Evolutionary conservation across 2,888 invertebrate species (phyloP), one percentile per base, ranked within the genome.

Genomic region (Leptopterna dolabrata): DNA sequence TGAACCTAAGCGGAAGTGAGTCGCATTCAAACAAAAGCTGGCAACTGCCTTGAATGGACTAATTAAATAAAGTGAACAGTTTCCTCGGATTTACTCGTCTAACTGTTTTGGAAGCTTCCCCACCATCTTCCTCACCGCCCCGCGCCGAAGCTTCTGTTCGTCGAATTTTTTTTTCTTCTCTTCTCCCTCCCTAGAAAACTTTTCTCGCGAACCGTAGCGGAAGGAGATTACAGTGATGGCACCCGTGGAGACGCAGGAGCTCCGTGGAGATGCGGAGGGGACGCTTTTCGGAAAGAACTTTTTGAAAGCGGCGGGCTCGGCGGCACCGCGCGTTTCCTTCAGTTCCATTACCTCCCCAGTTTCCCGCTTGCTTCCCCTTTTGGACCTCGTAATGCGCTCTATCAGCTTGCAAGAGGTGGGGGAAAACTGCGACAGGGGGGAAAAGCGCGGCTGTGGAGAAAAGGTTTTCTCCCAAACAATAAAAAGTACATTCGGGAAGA

Each of bases 191-290:
- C 71, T 24, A 14, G 13, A 19, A 76, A 76, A 76, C 76, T 76
- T 76, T 76, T 41, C 78, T 41, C 16, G 76, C n/a, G 76, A 36
- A 36, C 6, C 13, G 36, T 76, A 16, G 30, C 80, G 73, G 88
- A 88, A 87, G 87, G 87, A 88, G 90, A 89, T 89, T 88, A 47
- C 55, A 51, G 29, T 27, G 63, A 63, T 24, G 76, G 71, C 70
- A 70, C 45, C 2, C 63, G 24, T 24, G 80, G 81, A 51, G 71
- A n/a, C 27, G 11, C 27, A 1, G 81, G 13, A 41, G 82, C 30
- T 7, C 27, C 19, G 14, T 0, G 41, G 78, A 1, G 78, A 45
- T 11, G 78, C 14, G 41, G 16, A 45, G 78, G 78, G n/a, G n/a
- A 51, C 51, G 81, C 76, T 76, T 76, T 76, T 76, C 41, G 76